phyloP scores from a whole-genome alignment of 2,113 vertebrate species.

The Columba livia region DNA sequence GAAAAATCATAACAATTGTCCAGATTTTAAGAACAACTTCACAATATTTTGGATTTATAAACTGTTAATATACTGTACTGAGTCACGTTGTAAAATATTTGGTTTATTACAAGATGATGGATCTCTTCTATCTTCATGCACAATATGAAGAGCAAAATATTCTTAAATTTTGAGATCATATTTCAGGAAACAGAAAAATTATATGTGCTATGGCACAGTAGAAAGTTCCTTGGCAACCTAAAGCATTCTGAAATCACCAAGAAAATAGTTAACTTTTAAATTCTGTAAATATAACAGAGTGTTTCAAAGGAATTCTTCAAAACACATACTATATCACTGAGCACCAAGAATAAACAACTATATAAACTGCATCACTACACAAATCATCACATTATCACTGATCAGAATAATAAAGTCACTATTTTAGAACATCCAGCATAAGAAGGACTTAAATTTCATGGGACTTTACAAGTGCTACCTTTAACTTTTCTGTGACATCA shows the following conservation, averaged over 20 bases:
- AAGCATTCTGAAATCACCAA: background rate
- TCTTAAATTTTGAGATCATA: background rate
- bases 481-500: background rate
- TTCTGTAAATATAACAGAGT: background rate
- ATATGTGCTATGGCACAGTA: background rate
- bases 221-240: background rate
- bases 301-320: background rate
- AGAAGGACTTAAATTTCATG: background rate
- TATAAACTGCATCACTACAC: background rate
- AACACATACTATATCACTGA: background rate
- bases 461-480: background rate
- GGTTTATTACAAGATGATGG: background rate
- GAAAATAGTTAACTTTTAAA: background rate
- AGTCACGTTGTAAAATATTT: background rate
- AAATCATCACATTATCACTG: background rate
- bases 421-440: background rate
- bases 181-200: background rate
- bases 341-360: background rate
- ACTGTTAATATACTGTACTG: background rate
- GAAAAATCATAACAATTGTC: background rate
- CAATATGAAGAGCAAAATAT: background rate
- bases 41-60: background rate
- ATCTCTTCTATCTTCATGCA: background rate
- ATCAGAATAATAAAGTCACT: background rate
- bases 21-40: background rate